These are phyloP conservation scores for Proterorhinus semilunaris DNA, from an alignment of 2,113 vertebrate genomes.

Conservation along the genomic window DNA sequence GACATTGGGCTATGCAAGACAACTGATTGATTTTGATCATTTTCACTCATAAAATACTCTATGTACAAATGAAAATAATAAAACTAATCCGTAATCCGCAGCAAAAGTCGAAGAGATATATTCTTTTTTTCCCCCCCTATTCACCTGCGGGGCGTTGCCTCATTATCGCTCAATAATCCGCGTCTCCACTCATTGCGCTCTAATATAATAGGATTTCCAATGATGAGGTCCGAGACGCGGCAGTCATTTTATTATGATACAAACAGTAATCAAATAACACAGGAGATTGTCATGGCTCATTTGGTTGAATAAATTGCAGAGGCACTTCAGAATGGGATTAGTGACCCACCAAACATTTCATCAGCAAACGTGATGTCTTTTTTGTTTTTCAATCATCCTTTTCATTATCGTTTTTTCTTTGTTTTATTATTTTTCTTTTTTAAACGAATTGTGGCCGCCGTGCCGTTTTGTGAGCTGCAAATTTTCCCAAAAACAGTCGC, in stretches of 20 bases:
- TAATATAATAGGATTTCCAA: constrained; percentile 6
- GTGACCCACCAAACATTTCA: constrained; percentile 9
- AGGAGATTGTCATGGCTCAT: constrained; percentile 7
- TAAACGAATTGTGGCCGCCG: not conserved
- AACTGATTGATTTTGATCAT: too few species aligned
- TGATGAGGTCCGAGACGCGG: not conserved
- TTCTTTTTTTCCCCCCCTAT: too few species aligned
- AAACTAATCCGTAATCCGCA: too few species aligned
- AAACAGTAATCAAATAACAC: not conserved
- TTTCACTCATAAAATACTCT: too few species aligned
- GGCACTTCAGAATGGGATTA: constrained; percentile 7
- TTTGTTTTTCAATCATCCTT: constrained; percentile 10
- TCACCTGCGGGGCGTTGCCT: too few species aligned
- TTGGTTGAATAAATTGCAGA: constrained; percentile 7
- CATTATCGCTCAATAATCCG: not conserved
- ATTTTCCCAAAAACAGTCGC: too few species aligned
- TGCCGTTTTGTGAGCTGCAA: too few species aligned
- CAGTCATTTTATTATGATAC: not conserved
- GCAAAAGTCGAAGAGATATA: too few species aligned
- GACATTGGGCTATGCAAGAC: too few species aligned
- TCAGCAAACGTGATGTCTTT: not conserved
- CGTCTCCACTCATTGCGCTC: not conserved
- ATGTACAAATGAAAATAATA: too few species aligned
- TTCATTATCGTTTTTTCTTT: not conserved
- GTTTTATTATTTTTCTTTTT: not conserved